Evolutionary conservation across 2,113 vertebrate genomes (phyloP).

Genomic region (Dasypus novemcinctus): DNA sequence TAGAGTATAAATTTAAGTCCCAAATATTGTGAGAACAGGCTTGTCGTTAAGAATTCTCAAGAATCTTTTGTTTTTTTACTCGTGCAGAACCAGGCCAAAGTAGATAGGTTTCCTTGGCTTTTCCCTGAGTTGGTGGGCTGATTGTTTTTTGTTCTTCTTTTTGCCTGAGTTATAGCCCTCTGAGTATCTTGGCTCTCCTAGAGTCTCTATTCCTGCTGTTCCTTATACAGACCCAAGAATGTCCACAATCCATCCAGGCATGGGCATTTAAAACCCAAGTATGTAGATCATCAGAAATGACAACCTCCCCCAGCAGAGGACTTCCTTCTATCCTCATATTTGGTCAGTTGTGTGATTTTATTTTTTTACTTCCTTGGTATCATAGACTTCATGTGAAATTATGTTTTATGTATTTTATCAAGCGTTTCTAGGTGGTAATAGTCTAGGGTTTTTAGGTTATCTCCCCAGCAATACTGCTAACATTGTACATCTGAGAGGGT

Average conservation of each 20-base stretch:
- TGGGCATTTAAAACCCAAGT: not conserved
- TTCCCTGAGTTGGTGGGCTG: not conserved
- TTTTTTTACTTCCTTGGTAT: not conserved
- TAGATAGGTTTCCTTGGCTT: not conserved
- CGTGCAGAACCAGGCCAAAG: not conserved
- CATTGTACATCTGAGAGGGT: not conserved
- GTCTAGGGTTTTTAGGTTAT: not conserved
- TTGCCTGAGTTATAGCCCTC: not conserved
- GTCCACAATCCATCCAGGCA: not conserved
- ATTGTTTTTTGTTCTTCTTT: not conserved
- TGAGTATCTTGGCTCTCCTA: not conserved
- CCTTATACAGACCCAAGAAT: not conserved
- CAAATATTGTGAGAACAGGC: not conserved
- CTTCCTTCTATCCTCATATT: not conserved
- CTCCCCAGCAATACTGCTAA: not conserved
- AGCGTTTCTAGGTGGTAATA: not conserved
- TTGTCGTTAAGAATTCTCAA: not conserved
- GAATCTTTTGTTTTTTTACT: not conserved
- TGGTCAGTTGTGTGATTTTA: not conserved
- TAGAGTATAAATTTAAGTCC: not conserved
- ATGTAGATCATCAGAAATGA: not conserved
- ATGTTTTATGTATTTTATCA: not conserved
- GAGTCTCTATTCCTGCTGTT: not conserved
- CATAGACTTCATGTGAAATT: not conserved
- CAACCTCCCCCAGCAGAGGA: not conserved